These are phyloP conservation scores for Chymomyza fuscimana DNA, from an alignment of 2,888 invertebrate genomes.

Conservation along the genomic window DNA sequence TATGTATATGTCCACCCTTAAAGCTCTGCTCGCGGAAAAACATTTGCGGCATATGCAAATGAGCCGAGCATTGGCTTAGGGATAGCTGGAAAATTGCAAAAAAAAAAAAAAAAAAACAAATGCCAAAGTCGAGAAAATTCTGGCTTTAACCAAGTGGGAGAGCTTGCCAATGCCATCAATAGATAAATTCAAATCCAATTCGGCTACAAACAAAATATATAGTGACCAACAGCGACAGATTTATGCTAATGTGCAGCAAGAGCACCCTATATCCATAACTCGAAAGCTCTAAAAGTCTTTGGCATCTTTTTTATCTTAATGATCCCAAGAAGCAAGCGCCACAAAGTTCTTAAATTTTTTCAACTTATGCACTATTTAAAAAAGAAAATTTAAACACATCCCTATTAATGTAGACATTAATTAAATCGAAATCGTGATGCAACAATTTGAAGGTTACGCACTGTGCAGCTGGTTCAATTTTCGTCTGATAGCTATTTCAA, in stretches of 20 bases:
- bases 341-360: too few species aligned
- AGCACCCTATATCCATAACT: background rate
- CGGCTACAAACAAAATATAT: constrained; percentile 46
- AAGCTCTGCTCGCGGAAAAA: background rate
- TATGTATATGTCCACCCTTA: constrained; percentile 48
- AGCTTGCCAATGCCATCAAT: constrained; percentile 53
- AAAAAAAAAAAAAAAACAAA: constrained; percentile 21
- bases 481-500: too few species aligned
- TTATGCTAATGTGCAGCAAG: constrained; percentile 34
- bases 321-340: background rate
- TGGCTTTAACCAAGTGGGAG: background rate
- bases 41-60: constrained; percentile 67
- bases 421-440: too few species aligned
- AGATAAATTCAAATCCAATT: constrained; percentile 63
- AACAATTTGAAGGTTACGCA: too few species aligned
- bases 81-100: constrained; percentile 30
- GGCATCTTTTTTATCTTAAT: background rate
- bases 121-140: too few species aligned
- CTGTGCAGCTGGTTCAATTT: too few species aligned
- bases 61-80: constrained; percentile 25
- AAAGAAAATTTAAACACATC: too few species aligned
- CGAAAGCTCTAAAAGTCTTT: background rate
- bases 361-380: too few species aligned
- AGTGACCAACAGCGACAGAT: constrained; percentile 29
- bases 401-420: too few species aligned